Conservation (phyloP, 2,113 vertebrate species). For the Odocoileus virginianus region DNA sequence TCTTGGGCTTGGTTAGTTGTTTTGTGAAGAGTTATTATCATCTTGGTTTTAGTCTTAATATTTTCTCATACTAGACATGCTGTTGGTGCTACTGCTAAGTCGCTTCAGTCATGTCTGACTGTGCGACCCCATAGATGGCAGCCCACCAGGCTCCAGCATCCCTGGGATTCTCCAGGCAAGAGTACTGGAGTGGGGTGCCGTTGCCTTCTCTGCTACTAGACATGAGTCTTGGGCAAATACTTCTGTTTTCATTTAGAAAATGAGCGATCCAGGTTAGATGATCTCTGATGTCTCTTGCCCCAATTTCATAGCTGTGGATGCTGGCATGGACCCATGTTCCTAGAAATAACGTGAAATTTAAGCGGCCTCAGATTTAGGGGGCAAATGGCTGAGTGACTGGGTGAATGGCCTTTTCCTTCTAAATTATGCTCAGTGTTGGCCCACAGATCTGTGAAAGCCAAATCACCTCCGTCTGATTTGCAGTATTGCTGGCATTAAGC, state of each 20-base stretch:
- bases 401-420: neutral
- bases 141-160: no score
- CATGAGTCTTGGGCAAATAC: neutral
- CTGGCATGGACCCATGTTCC: neutral
- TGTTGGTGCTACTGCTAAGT: no score
- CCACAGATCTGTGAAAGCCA: neutral
- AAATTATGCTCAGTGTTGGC: neutral
- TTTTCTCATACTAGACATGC: neutral
- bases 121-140: no score
- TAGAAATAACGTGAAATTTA: neutral
- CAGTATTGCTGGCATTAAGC: constrained; percentile 21
- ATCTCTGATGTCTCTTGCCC: neutral
- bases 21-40: neutral
- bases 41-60: neutral
- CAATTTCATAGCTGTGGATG: neutral
- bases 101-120: no score
- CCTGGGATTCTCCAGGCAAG: no score
- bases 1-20: neutral
- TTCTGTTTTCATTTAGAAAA: neutral
- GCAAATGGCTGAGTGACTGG: neutral
- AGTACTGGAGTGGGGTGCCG: no score
- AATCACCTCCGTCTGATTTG: constrained; percentile 37
- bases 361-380: neutral
- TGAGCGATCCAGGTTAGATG: neutral
- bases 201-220: neutral